Conservation (phyloP, 1,140 invertebrate species). For the Phocides pigmalion region DNA sequence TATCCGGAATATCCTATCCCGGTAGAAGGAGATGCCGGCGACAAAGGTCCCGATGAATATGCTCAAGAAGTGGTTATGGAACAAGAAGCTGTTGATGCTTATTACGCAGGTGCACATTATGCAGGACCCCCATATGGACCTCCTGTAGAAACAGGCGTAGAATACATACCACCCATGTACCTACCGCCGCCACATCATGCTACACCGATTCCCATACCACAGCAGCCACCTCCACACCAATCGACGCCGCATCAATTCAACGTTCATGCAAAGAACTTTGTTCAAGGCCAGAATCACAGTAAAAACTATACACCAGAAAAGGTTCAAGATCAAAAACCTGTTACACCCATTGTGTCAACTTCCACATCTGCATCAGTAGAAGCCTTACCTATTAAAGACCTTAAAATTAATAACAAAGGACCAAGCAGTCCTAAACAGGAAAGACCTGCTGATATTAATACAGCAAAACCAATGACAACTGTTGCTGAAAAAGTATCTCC, state of each 20-base stretch:
- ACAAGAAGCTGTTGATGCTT: constrained; percentile 78
- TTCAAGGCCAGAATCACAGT: constrained; percentile 70
- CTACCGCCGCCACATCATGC: constrained; percentile 66
- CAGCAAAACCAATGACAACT: constrained; percentile 47
- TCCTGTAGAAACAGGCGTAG: constrained; percentile 63
- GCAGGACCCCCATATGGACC: constrained; percentile 61
- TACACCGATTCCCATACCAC: constrained; percentile 57
- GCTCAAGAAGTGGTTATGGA: constrained; percentile 79
- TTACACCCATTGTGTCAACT: constrained; percentile 42
- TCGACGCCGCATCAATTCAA: constrained; percentile 78
- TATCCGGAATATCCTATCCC: constrained; percentile 79
- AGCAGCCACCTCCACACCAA: constrained; percentile 58
- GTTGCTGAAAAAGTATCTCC: constrained; percentile 62
- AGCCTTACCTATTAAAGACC: constrained; percentile 76
- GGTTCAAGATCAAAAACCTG: constrained; percentile 58
- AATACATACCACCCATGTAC: constrained; percentile 75
- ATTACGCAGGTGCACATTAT: constrained; percentile 75
- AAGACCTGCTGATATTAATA: constrained; percentile 41
- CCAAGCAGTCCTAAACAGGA: constrained; percentile 72
- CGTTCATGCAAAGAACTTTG: constrained; percentile 81
- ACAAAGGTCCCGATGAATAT: constrained; percentile 80
- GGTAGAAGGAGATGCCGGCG: constrained; percentile 69
- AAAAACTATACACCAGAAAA: constrained; percentile 67
- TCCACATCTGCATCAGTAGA: constrained; percentile 54
- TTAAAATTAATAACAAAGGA: constrained; percentile 73